Percentiles rank a stretch among this genome's conserved stretches.
These are phyloP conservation scores for Melanotaenia duboulayi DNA, from an alignment of 2,113 vertebrate species.

Conservation along the genomic window DNA sequence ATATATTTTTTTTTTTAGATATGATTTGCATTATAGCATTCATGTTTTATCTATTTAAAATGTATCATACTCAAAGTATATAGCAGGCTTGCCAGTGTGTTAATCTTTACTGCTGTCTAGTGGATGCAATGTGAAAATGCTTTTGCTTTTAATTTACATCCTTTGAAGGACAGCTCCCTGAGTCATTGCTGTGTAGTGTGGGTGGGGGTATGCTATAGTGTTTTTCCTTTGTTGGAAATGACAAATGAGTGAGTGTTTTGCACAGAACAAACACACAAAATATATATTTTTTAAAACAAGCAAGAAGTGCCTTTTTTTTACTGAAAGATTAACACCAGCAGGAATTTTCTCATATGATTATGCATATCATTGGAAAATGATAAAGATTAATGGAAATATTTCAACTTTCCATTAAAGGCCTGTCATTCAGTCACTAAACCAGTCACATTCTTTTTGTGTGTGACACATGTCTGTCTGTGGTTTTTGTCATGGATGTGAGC, in stretches of 20 bases:
- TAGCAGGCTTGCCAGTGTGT: not conserved
- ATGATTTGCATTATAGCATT: no score
- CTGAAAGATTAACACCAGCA: not conserved
- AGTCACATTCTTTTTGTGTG: not conserved
- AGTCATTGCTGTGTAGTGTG: not conserved
- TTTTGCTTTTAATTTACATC: not conserved
- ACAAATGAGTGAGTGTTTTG: not conserved
- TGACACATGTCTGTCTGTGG: not conserved
- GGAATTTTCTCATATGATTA: not conserved
- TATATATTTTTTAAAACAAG: no score
- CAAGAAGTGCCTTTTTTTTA: no score
- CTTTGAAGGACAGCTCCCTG: not conserved
- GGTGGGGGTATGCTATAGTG: not conserved
- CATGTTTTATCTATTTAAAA: no score
- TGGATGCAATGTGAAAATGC: conserved; percentile 36
- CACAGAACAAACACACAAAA: not conserved
- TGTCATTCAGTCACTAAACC: not conserved
- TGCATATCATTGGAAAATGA: not conserved
- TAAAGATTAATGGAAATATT: not conserved
- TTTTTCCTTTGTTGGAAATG: not conserved
- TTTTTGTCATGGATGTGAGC: conserved; percentile 13
- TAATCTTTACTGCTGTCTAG: conserved; percentile 50
- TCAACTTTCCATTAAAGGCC: not conserved
- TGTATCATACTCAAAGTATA: not conserved
- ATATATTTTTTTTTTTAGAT: no score